Conservation (phyloP, 1,140 invertebrate genomes). For the Amyelois transitella region DNA sequence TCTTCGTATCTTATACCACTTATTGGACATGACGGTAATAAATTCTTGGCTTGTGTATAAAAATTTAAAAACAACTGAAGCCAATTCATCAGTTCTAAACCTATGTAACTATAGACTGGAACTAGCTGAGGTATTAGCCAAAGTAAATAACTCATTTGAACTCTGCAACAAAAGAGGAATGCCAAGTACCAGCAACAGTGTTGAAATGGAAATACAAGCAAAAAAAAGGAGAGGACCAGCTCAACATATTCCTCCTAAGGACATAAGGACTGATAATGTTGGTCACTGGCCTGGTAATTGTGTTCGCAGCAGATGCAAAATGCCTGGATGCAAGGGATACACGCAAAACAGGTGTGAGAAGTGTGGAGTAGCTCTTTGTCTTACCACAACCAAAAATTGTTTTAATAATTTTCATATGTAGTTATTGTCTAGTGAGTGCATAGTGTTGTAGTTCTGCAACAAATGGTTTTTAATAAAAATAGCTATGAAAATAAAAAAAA, state of each 20-base stretch:
- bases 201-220: conserved; percentile 33
- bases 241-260: conserved; percentile 35
- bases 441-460: conserved; percentile 35
- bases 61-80: conserved; percentile 28
- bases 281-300: conserved; percentile 23
- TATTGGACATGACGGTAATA: conserved; percentile 37
- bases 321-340: conserved; percentile 38
- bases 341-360: conserved; percentile 36
- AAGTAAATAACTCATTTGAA: conserved; percentile 29
- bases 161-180: conserved; percentile 36
- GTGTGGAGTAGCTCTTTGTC: conserved; percentile 38
- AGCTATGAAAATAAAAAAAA: conserved; percentile 1
- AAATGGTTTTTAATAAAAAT: conserved; percentile 32
- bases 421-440: conserved; percentile 34
- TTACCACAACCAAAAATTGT: conserved; percentile 38
- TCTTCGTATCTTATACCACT: conserved; percentile 49
- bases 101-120: conserved; percentile 33
- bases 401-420: conserved; percentile 39
- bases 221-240: conserved; percentile 34
- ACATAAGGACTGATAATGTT: conserved; percentile 34
- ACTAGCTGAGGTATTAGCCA: conserved; percentile 32
- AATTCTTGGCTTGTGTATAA: conserved; percentile 13
- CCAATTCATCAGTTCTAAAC: conserved; percentile 27
- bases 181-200: conserved; percentile 27
- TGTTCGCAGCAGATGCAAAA: conserved; percentile 32